Evolutionary conservation across 2,888 invertebrate genomes (phyloP).

Genomic region (Oscheius sp.): DNA sequence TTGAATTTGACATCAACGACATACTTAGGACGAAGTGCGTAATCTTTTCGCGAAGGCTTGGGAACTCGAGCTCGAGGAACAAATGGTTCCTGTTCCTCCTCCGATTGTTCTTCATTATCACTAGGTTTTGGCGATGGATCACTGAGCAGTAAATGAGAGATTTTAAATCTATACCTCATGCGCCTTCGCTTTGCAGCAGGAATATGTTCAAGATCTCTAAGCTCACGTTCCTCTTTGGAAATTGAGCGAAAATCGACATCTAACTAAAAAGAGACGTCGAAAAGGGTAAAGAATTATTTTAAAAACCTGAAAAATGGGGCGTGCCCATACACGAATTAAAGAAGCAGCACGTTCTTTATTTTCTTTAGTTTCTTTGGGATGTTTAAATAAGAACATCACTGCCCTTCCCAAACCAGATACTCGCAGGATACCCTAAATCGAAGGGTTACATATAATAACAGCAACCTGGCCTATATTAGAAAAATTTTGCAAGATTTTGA

Average conservation of each 20-base stretch:
- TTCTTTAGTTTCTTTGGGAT: constrained; percentile 90
- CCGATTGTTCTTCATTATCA: background rate
- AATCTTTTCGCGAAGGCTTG: constrained; percentile 92
- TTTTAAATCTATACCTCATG: constrained; percentile 55
- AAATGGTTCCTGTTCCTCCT: constrained; percentile 4
- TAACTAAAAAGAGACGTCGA: constrained; percentile 84
- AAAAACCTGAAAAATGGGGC: constrained; percentile 79
- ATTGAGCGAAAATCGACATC: constrained; percentile 88
- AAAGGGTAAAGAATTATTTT: too few species aligned
- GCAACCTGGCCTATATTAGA: constrained; percentile 43
- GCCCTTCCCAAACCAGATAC: constrained; percentile 98
- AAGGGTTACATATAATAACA: background rate
- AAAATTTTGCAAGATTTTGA: constrained; percentile 74
- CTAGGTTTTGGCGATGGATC: background rate
- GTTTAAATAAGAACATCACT: constrained; percentile 98
- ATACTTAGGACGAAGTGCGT: constrained; percentile 85
- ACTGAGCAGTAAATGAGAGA: background rate
- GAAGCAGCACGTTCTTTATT: constrained; percentile 51
- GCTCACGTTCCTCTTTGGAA: constrained; percentile 89
- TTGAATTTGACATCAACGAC: constrained; percentile 60
- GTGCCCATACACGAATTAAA: constrained; percentile 83
- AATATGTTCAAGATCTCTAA: constrained; percentile 88
- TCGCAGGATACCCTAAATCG: constrained; percentile 81
- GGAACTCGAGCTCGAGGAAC: constrained; percentile 81
- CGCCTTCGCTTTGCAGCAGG: constrained; percentile 72